A percentile compares a stretch with the other conserved stretches of the same genome.
Conservation (phyloP, 2,113 vertebrate species). For the Taurulus bubalis region DNA sequence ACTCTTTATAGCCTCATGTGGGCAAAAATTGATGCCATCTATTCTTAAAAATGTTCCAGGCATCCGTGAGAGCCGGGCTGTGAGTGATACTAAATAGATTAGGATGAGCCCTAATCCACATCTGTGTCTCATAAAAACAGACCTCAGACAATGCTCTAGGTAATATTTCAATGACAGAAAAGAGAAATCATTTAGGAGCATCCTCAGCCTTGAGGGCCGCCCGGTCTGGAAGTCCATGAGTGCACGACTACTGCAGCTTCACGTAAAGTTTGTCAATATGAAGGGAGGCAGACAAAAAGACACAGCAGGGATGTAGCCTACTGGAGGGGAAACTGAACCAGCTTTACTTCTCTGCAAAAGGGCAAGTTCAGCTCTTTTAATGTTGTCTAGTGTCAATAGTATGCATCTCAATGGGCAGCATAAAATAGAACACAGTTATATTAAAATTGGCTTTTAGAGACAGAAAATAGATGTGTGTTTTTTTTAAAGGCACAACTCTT, state of each 20-base stretch:
- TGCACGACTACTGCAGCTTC: not conserved
- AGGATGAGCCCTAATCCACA: conserved; percentile 36
- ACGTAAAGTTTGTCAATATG: conserved; percentile 40
- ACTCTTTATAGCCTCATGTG: conserved; percentile 40
- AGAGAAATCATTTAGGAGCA: not conserved
- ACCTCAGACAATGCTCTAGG: not conserved
- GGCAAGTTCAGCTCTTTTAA: not conserved
- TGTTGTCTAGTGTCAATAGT: too few relatives aligned
- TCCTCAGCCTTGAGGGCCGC: not conserved
- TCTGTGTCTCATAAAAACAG: conserved; percentile 38
- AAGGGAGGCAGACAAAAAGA: not conserved
- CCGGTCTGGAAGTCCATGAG: conserved; percentile 16
- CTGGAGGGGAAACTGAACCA: not conserved
- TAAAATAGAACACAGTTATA: not conserved
- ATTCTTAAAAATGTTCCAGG: conserved; percentile 71
- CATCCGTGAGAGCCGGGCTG: conserved; percentile 44
- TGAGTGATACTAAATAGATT: conserved; percentile 57
- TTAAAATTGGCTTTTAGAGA: not conserved
- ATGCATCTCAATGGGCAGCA: not conserved
- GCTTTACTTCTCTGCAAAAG: not conserved
- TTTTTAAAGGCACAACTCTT: not conserved
- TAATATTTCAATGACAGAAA: conserved; percentile 4
- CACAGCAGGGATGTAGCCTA: not conserved
- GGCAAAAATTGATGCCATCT: conserved; percentile 60
- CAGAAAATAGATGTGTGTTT: not conserved